phyloP scores from a whole-genome alignment of 1,140 invertebrate genomes.

The Hycleus phaleratus region DNA sequence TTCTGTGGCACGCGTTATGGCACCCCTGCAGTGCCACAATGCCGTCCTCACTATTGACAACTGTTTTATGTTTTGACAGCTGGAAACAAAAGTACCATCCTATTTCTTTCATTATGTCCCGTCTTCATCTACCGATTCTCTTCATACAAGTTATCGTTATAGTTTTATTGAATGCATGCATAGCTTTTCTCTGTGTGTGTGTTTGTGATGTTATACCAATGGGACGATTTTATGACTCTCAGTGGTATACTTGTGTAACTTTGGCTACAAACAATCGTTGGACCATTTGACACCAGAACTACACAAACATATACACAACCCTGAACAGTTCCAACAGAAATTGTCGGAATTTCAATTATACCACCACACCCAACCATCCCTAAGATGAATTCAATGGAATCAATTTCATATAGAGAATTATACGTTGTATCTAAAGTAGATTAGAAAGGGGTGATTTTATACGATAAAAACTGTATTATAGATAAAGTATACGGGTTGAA shows the following conservation, averaged over 20 bases:
- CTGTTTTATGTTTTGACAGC: conserved; percentile 29
- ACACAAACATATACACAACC: neutral
- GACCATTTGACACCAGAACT: neutral
- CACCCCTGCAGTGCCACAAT: conserved; percentile 19
- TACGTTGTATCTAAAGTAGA: neutral
- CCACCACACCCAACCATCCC: too few relatives aligned
- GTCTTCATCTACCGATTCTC: conserved; percentile 12
- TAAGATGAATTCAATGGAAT: neutral
- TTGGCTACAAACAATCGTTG: conserved; percentile 12
- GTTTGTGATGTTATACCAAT: neutral
- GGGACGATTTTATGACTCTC: conserved; percentile 16
- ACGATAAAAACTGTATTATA: neutral
- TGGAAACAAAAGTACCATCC: conserved; percentile 25
- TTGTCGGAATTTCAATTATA: neutral
- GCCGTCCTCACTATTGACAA: conserved; percentile 24
- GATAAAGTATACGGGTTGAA: neutral
- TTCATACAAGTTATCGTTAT: conserved; percentile 11
- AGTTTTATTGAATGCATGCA: conserved; percentile 13
- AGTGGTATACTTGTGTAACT: conserved; percentile 16
- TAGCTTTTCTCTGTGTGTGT: neutral
- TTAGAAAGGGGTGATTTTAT: neutral
- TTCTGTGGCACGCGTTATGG: conserved; percentile 26
- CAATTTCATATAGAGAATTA: neutral
- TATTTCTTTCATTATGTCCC: conserved; percentile 23
- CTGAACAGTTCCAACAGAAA: neutral